Conservation (phyloP, 2,113 vertebrate species). For the Mustela nigripes region DNA sequence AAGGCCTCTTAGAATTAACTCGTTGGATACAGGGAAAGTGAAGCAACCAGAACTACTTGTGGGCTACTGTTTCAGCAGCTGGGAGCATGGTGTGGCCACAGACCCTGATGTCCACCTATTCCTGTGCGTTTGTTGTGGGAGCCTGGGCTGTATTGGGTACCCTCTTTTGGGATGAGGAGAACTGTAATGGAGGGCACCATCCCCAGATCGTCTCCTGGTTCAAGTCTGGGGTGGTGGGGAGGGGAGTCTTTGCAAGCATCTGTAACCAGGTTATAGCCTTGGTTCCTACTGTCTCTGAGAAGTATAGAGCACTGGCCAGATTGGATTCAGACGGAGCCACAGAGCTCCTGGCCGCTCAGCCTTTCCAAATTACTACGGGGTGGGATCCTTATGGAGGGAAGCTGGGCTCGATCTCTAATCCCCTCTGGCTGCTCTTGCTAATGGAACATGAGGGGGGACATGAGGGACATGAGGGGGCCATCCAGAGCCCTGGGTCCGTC, state of each 20-base stretch:
- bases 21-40: background rate
- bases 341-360: background rate
- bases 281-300: background rate
- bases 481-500: background rate
- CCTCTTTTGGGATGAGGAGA: background rate
- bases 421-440: background rate
- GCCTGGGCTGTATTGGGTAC: background rate
- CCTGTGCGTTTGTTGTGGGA: background rate
- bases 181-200: background rate
- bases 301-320: too few relatives aligned
- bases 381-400: background rate
- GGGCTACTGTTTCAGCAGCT: background rate
- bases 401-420: background rate
- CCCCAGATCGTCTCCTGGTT: background rate
- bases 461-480: accelerated
- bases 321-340: background rate
- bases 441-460: background rate
- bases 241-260: background rate
- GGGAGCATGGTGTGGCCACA: background rate
- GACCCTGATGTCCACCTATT: background rate
- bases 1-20: background rate
- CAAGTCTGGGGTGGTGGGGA: background rate
- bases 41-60: background rate
- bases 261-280: background rate
- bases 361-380: background rate